Evolutionary conservation across 2,888 invertebrate genomes (phyloP).

Genomic region (Pheosia gnoma): DNA sequence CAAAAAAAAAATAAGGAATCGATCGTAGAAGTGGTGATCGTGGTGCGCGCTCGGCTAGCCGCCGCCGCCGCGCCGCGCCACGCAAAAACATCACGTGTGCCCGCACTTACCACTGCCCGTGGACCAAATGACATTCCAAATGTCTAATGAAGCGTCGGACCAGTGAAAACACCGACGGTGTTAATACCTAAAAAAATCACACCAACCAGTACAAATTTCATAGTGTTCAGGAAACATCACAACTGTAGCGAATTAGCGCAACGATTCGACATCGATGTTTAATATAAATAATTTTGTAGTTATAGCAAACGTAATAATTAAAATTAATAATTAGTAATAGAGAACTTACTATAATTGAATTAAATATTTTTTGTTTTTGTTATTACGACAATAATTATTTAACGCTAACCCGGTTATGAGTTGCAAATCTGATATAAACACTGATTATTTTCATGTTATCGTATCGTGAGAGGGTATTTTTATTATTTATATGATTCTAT

Average conservation of each 20-base stretch:
- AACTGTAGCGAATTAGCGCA: too few relatives aligned
- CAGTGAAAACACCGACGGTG: slow-evolving; percentile 34
- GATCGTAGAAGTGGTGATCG: slow-evolving; percentile 42
- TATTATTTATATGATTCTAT: too few relatives aligned
- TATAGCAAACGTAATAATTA: not conserved
- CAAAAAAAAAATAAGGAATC: slow-evolving; percentile 56
- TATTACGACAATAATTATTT: too few relatives aligned
- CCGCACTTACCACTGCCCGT: slow-evolving; percentile 32
- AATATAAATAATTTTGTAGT: not conserved
- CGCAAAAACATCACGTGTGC: slow-evolving; percentile 57
- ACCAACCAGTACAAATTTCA: slow-evolving; percentile 13
- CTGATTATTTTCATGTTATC: too few relatives aligned
- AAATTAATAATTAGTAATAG: not conserved
- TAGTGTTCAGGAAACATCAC: not conserved
- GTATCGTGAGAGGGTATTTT: too few relatives aligned
- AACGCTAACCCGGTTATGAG: too few relatives aligned
- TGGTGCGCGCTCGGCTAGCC: slow-evolving; percentile 20
- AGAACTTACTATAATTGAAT: slow-evolving; percentile 4
- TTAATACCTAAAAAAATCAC: slow-evolving; percentile 33
- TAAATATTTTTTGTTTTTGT: too few relatives aligned
- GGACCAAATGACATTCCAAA: slow-evolving; percentile 67
- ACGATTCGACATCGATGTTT: too few relatives aligned
- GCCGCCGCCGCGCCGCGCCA: slow-evolving; percentile 6
- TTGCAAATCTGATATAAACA: too few relatives aligned
- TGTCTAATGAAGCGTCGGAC: slow-evolving; percentile 61